Percentiles rank a stretch among this genome's conserved stretches.
phyloP scores from a whole-genome alignment of 2,113 vertebrate species.

The Okapia johnstoni region DNA sequence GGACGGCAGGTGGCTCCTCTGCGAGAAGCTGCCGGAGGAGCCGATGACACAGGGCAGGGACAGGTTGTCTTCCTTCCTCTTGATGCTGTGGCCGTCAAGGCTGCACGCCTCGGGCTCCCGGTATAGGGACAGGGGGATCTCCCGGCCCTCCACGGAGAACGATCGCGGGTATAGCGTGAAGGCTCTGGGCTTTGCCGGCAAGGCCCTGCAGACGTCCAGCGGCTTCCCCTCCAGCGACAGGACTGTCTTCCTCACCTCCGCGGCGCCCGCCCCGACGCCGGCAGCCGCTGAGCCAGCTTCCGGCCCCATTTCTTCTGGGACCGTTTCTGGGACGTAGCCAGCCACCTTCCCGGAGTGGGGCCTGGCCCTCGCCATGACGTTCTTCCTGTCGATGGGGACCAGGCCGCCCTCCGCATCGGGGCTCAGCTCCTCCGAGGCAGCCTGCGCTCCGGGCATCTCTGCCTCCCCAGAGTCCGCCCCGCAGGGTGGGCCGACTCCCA shows the following conservation, averaged over 20 bases:
- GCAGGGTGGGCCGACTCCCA: slow-evolving; percentile 60
- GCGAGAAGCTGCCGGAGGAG: slow-evolving; percentile 92
- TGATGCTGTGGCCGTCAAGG: slow-evolving; percentile 81
- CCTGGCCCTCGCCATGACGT: slow-evolving; percentile 86
- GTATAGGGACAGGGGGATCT: slow-evolving; percentile 80
- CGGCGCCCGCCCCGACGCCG: slow-evolving; percentile 53
- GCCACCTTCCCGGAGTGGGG: slow-evolving; percentile 93
- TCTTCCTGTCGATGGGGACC: slow-evolving; percentile 86
- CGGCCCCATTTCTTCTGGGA: slow-evolving; percentile 91
- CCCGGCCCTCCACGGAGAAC: slow-evolving; percentile 90
- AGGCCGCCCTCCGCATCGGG: slow-evolving; percentile 85
- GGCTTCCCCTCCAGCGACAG: slow-evolving; percentile 80
- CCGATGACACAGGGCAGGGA: slow-evolving; percentile 89
- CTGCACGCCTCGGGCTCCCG: slow-evolving; percentile 79
- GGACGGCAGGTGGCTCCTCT: slow-evolving; percentile 83
- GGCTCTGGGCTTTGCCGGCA: slow-evolving; percentile 84
- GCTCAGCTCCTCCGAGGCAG: slow-evolving; percentile 72
- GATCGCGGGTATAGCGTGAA: slow-evolving; percentile 91
- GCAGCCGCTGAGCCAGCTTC: slow-evolving; percentile 80
- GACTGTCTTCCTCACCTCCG: slow-evolving; percentile 77
- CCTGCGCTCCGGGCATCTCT: neutral
- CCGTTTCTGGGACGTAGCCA: slow-evolving; percentile 95
- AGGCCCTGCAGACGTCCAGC: slow-evolving; percentile 74
- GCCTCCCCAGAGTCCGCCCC: slow-evolving; percentile 52
- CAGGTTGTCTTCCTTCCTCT: slow-evolving; percentile 87